phyloP scores from a whole-genome alignment of 2,888 invertebrate genomes.

The Caenorhabditis afra region DNA sequence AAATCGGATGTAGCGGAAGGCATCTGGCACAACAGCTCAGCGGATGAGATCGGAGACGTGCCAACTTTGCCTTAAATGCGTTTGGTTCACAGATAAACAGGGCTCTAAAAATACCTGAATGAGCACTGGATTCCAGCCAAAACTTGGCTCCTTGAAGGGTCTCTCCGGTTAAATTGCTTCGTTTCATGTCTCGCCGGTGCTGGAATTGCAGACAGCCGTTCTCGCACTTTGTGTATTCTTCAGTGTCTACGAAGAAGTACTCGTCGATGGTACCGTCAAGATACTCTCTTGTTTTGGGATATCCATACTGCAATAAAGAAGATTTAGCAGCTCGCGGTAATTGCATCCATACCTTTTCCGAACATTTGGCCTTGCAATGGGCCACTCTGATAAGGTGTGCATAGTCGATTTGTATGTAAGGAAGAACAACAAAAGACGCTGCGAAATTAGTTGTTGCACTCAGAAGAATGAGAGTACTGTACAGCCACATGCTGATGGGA shows the following conservation, averaged over 20 bases:
- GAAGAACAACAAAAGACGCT: constrained; percentile 73
- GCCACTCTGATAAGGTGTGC: constrained; percentile 76
- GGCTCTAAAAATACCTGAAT: constrained; percentile 63
- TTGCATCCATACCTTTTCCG: constrained; percentile 71
- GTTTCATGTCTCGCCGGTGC: constrained; percentile 56
- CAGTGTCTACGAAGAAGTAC: constrained; percentile 59
- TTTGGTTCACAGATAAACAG: background rate
- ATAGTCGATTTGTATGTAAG: constrained; percentile 79
- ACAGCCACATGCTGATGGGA: constrained; percentile 46
- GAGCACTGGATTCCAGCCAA: constrained; percentile 67
- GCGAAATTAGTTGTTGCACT: constrained; percentile 24
- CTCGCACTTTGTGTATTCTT: constrained; percentile 67
- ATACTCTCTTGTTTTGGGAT: constrained; percentile 46
- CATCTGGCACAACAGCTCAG: constrained; percentile 73
- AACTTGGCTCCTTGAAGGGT: constrained; percentile 68
- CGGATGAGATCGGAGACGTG: constrained; percentile 66
- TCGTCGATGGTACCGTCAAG: constrained; percentile 63
- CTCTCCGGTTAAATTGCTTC: constrained; percentile 58
- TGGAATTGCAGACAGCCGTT: constrained; percentile 69
- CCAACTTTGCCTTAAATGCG: constrained; percentile 62
- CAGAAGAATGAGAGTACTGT: constrained; percentile 36
- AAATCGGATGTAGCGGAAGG: constrained; percentile 66
- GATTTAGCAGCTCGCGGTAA: background rate
- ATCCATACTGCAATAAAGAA: constrained; percentile 64
- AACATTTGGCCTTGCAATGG: constrained; percentile 78